Evolutionary conservation across 2,113 vertebrate species (phyloP).

Genomic region (Saguinus midas): DNA sequence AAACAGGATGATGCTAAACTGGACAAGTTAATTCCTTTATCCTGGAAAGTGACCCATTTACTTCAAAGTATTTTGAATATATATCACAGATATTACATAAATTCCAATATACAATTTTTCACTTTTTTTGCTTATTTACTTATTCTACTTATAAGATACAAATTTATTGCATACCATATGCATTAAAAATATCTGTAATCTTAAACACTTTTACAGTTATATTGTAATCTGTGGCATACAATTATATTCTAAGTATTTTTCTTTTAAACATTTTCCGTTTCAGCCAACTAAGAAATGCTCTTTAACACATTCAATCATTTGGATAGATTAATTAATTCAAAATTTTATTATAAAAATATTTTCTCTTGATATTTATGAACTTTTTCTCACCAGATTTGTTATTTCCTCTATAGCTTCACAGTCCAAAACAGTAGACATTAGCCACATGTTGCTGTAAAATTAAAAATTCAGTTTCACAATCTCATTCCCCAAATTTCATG

Average conservation of each 20-base stretch:
- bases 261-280: background rate
- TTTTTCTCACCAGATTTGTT: background rate
- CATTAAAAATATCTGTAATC: background rate
- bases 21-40: background rate
- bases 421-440: background rate
- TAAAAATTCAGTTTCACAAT: background rate
- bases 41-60: background rate
- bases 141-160: background rate
- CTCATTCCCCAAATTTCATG: background rate
- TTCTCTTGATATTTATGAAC: background rate
- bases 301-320: background rate
- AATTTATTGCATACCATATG: background rate
- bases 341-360: background rate
- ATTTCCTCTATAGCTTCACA: background rate
- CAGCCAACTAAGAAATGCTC: background rate
- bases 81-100: background rate
- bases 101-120: background rate
- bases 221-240: background rate
- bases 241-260: background rate
- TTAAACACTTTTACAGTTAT: background rate
- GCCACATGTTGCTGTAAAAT: background rate
- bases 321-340: background rate
- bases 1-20: background rate
- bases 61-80: background rate
- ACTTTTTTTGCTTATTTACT: background rate